These are phyloP conservation scores for Dinoponera quadriceps DNA, from an alignment of 1,140 invertebrate species.

Conservation along the genomic window DNA sequence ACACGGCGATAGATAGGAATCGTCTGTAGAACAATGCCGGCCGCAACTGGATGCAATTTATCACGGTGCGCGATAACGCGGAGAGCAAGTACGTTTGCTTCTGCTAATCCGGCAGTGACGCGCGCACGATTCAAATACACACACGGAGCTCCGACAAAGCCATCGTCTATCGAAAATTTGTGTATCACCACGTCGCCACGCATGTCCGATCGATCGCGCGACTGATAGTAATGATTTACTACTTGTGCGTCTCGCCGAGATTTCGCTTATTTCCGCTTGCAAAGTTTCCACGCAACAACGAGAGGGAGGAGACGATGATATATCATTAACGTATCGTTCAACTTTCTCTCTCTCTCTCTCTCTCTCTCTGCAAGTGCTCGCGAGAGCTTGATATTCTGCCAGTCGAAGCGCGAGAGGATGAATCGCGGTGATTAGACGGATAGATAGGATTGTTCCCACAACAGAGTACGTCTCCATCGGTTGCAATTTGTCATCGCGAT, in stretches of 20 bases:
- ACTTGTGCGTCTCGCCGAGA: not conserved
- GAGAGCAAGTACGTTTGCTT: slow-evolving; percentile 47
- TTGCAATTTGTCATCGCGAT: slow-evolving; percentile 23
- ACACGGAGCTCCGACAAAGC: not conserved
- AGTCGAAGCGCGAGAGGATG: not conserved
- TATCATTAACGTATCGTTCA: not conserved
- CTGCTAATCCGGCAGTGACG: slow-evolving; percentile 37
- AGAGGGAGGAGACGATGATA: too few species aligned
- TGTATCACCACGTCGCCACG: not conserved
- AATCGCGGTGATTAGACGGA: not conserved
- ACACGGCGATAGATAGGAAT: slow-evolving; percentile 48
- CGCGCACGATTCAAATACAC: not conserved
- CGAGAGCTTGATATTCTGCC: not conserved
- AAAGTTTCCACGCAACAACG: not conserved
- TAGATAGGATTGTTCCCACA: slow-evolving; percentile 18
- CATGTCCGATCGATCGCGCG: slow-evolving; percentile 27
- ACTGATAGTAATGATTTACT: slow-evolving; percentile 23
- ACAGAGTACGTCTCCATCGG: slow-evolving; percentile 13
- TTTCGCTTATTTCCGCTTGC: not conserved
- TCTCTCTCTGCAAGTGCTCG: not conserved
- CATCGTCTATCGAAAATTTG: slow-evolving; percentile 46
- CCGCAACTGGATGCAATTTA: slow-evolving; percentile 47
- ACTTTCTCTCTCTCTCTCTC: too few species aligned
- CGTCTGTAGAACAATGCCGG: slow-evolving; percentile 47
- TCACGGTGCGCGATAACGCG: slow-evolving; percentile 19